Percentiles rank a stretch among this genome's conserved stretches.
phyloP scores from a whole-genome alignment of 2,113 vertebrate species.

The Syngnathus scovelli region DNA sequence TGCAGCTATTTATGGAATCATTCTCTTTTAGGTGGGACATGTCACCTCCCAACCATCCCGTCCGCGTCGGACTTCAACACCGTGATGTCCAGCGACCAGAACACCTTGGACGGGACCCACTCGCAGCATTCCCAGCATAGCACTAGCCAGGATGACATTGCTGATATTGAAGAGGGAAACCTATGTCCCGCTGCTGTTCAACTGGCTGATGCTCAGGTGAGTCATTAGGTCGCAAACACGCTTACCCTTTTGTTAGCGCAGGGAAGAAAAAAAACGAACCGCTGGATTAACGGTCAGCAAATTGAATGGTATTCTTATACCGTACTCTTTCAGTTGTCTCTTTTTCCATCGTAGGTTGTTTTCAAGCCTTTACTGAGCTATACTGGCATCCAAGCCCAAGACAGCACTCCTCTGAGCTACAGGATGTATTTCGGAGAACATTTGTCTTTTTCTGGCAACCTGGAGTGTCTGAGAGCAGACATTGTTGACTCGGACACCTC shows the following conservation, averaged over 20 bases:
- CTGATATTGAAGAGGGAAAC: slow-evolving; percentile 86
- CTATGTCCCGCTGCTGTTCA: slow-evolving; percentile 93
- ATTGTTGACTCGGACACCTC: slow-evolving; percentile 97
- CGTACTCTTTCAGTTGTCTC: too few relatives aligned
- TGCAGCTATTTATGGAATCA: too few relatives aligned
- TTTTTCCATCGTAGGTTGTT: slow-evolving; percentile 77
- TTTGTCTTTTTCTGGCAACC: slow-evolving; percentile 91
- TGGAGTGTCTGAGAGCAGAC: slow-evolving; percentile 92
- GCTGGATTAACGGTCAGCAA: too few relatives aligned
- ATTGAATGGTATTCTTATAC: too few relatives aligned
- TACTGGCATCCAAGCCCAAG: slow-evolving; percentile 91
- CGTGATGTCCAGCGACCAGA: slow-evolving; percentile 92
- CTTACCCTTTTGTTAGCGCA: background rate
- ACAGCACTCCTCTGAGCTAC: slow-evolving; percentile 87
- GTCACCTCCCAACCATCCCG: slow-evolving; percentile 91
- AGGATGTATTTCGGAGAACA: slow-evolving; percentile 97
- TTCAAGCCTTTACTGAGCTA: slow-evolving; percentile 93
- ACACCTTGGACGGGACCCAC: slow-evolving; percentile 91
- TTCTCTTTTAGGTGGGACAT: slow-evolving; percentile 72
- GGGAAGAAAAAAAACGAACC: too few relatives aligned
- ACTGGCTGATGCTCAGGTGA: slow-evolving; percentile 94
- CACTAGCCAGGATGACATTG: slow-evolving; percentile 92
- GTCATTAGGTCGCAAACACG: too few relatives aligned
- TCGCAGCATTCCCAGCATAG: slow-evolving; percentile 95
- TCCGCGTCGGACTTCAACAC: slow-evolving; percentile 97